phyloP scores from a whole-genome alignment of 30 jellyfish, hydroid and myxozoan species.

The Aurelia aurita region DNA sequence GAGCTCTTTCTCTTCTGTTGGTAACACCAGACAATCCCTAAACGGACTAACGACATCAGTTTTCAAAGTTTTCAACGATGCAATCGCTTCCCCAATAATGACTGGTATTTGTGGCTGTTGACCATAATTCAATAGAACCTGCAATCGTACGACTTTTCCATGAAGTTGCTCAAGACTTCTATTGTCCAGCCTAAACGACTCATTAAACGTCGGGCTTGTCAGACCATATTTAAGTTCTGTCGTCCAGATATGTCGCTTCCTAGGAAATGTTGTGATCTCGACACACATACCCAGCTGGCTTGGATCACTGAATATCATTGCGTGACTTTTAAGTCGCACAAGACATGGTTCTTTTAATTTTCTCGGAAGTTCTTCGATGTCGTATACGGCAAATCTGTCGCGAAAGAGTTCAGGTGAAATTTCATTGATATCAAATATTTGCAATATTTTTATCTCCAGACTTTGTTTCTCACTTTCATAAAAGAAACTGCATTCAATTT shows the following conservation, averaged over 20 bases:
- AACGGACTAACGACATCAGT: conserved; percentile 18
- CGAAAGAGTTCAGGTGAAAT: conserved; percentile 63
- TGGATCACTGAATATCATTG: conserved; percentile 40
- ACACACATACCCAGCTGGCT: conserved; percentile 55
- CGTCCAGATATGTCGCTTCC: conserved; percentile 35
- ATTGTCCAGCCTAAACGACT: conserved; percentile 23
- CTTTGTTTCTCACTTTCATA: conserved; percentile 27
- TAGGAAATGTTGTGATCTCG: conserved; percentile 65
- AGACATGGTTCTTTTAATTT: conserved; percentile 34
- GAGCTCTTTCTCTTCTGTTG: conserved; percentile 60
- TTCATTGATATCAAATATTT: conserved; percentile 47
- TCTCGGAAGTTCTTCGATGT: conserved; percentile 26
- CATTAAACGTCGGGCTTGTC: conserved; percentile 55
- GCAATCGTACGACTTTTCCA: conserved; percentile 39
- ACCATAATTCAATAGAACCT: conserved; percentile 71
- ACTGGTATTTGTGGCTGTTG: conserved; percentile 68
- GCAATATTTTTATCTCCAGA: conserved; percentile 36
- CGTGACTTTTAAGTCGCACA: conserved; percentile 33
- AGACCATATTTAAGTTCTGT: conserved; percentile 59
- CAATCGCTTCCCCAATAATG: conserved; percentile 71
- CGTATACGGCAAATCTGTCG: conserved; percentile 28
- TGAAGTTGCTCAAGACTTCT: conserved; percentile 34
- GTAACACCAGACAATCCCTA: conserved; percentile 44
- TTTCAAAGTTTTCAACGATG: conserved; percentile 39
- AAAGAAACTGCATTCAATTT: conserved; percentile 55